Conservation (phyloP, 1,140 invertebrate genomes). For the Phocides pigmalion region DNA sequence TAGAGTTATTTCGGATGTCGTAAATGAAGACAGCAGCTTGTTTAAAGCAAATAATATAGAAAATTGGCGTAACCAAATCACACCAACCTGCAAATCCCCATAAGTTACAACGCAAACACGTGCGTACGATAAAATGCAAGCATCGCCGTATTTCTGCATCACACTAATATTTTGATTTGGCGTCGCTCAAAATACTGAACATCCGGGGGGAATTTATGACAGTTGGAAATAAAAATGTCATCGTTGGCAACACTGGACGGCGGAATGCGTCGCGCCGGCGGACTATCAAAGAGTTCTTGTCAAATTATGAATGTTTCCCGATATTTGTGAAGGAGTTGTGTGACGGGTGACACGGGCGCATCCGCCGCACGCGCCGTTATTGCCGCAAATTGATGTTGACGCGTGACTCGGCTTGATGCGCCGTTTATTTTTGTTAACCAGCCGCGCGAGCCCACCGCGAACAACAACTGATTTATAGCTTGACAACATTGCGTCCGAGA, state of each 20-base stretch:
- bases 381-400: constrained; percentile 54
- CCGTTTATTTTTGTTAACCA: constrained; percentile 52
- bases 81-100: constrained; percentile 46
- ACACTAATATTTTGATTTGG: constrained; percentile 62
- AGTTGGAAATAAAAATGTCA: constrained; percentile 67
- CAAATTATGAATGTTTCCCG: constrained; percentile 75
- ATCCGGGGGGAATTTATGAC: constrained; percentile 67
- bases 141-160: constrained; percentile 42
- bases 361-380: constrained; percentile 52
- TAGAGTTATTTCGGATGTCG: constrained; percentile 12
- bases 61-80: constrained; percentile 53
- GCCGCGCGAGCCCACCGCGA: constrained; percentile 19
- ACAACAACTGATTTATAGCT: constrained; percentile 32
- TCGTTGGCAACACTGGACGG: constrained; percentile 51
- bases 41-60: constrained; percentile 43
- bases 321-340: constrained; percentile 73
- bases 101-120: constrained; percentile 48
- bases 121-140: constrained; percentile 66
- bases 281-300: constrained; percentile 66
- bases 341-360: constrained; percentile 66
- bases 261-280: constrained; percentile 41
- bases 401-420: constrained; percentile 38
- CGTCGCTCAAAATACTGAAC: constrained; percentile 54
- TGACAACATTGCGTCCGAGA: constrained; percentile 23
- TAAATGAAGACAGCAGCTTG: constrained; percentile 4